Evolutionary conservation across 2,797 vertebrate species (phyloP).

Genomic region (Siniperca obscura): DNA sequence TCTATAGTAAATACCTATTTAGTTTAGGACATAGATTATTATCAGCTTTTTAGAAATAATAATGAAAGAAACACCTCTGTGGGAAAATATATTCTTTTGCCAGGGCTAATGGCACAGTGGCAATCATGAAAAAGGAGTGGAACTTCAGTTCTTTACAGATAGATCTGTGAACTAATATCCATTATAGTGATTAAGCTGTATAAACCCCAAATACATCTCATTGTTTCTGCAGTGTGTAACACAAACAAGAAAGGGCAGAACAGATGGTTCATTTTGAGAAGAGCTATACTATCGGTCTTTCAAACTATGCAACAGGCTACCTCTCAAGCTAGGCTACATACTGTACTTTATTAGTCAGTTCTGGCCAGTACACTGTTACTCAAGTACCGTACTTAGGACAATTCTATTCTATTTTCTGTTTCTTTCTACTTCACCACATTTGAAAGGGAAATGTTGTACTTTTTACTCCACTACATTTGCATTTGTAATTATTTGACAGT

Average conservation of each 20-base stretch:
- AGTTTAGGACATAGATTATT: neutral
- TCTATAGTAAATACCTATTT: neutral
- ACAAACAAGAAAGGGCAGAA: neutral
- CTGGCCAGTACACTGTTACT: neutral
- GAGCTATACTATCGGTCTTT: neutral
- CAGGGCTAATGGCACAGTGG: neutral
- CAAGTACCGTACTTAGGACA: neutral
- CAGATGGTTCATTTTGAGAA: neutral
- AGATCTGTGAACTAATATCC: neutral
- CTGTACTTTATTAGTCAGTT: neutral
- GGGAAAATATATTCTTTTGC: constrained; percentile 4
- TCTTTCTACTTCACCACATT: neutral
- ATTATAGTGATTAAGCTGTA: neutral
- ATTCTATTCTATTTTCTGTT: neutral
- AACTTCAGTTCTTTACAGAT: neutral
- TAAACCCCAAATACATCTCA: neutral
- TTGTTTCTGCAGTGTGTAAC: neutral
- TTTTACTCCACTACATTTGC: neutral
- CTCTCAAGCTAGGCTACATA: neutral
- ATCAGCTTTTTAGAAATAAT: neutral
- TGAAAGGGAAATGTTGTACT: neutral
- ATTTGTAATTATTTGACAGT: neutral
- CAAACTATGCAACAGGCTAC: neutral
- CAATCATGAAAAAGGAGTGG: neutral
- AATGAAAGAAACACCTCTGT: neutral